phyloP scores from a whole-genome alignment of 2,888 invertebrate genomes.

The Campoplex nolae region DNA sequence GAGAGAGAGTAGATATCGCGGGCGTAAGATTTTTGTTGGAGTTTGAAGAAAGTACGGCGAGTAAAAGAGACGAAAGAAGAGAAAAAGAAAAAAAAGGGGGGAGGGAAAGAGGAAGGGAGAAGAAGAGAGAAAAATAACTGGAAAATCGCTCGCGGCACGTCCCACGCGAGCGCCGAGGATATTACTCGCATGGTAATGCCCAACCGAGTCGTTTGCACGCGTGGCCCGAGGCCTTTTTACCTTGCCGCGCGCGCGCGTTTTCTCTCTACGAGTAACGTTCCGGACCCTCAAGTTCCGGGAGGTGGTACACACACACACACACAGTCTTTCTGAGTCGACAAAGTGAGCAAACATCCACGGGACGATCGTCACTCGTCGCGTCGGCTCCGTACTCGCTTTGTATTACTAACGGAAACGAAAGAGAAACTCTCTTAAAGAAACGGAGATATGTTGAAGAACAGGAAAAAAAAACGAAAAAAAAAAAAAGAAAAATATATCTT shows the following conservation, averaged over 20 bases:
- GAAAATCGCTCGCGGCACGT: slow-evolving; percentile 66
- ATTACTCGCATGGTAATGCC: slow-evolving; percentile 63
- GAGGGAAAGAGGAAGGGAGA: background rate
- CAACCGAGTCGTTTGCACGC: slow-evolving; percentile 62
- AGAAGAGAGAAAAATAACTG: background rate
- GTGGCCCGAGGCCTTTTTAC: slow-evolving; percentile 62
- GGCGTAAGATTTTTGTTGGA: slow-evolving; percentile 21
- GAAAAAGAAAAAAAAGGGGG: slow-evolving; percentile 21
- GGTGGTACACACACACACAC: background rate
- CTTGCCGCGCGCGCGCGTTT: slow-evolving; percentile 28
- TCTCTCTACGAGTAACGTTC: background rate
- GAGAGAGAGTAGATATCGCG: slow-evolving; percentile 28
- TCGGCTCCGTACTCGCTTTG: slow-evolving; percentile 31
- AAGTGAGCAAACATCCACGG: slow-evolving; percentile 57
- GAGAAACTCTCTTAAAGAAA: slow-evolving; percentile 5
- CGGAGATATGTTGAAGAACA: background rate
- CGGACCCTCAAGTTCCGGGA: slow-evolving; percentile 21
- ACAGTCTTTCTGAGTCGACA: background rate
- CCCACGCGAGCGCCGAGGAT: slow-evolving; percentile 64
- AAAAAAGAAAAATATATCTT: background rate
- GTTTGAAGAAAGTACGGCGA: slow-evolving; percentile 39
- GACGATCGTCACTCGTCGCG: background rate
- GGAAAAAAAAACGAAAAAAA: too few relatives aligned
- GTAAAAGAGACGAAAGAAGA: background rate
- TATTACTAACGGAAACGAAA: slow-evolving; percentile 32